Conservation (phyloP, 2,888 invertebrate species). For the Cremastinae sp. region DNA sequence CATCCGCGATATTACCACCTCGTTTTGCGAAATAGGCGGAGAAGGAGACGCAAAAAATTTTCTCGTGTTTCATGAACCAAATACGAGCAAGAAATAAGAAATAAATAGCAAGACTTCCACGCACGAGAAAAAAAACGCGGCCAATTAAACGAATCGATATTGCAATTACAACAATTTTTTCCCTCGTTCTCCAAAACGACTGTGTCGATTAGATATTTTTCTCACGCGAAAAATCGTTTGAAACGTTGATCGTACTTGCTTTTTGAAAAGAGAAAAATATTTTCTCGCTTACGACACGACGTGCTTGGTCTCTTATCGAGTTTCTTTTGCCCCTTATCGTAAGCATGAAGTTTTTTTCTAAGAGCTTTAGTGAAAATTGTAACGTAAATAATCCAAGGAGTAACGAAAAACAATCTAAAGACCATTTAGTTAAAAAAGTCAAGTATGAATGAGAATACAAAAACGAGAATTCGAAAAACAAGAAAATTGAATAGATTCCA, state of each 20-base stretch:
- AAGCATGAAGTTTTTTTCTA: not conserved
- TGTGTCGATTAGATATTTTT: slow-evolving; percentile 25
- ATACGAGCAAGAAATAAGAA: too few species aligned
- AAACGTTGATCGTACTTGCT: not conserved
- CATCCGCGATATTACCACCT: slow-evolving; percentile 37
- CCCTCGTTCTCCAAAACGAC: not conserved
- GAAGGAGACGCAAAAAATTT: slow-evolving; percentile 38
- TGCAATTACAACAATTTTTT: slow-evolving; percentile 17
- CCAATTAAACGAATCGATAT: slow-evolving; percentile 39
- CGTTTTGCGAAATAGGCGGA: slow-evolving; percentile 17
- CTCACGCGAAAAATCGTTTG: slow-evolving; percentile 24
- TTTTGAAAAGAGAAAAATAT: not conserved
- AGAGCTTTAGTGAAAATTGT: slow-evolving; percentile 2
- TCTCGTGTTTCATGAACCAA: slow-evolving; percentile 25
- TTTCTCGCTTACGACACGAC: not conserved
- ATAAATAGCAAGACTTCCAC: slow-evolving; percentile 19
- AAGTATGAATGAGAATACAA: too few species aligned
- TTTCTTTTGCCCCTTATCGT: not conserved
- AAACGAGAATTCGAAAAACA: too few species aligned
- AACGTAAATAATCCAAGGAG: too few species aligned
- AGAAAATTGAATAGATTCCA: too few species aligned
- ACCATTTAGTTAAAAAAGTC: too few species aligned
- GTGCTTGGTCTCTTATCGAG: too few species aligned
- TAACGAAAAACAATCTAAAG: too few species aligned
- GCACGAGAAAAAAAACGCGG: not conserved